Conservation (phyloP, 2,797 vertebrate species). For the Amblyopsis hoosieri region DNA sequence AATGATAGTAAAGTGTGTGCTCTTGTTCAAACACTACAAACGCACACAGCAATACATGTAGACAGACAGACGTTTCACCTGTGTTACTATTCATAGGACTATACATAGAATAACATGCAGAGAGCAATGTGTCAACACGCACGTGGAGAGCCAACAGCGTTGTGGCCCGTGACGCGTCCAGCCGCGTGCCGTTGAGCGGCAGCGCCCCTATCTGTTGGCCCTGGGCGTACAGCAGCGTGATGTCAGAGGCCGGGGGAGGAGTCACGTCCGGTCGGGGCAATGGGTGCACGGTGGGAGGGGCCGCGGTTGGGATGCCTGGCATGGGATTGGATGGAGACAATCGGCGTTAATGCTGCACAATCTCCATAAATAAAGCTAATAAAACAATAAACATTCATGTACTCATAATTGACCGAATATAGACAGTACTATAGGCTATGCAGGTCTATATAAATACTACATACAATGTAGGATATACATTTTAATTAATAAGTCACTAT, state of each 20-base stretch:
- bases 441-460: no score
- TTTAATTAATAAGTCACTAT: no score
- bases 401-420: no score
- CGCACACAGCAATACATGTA: no score
- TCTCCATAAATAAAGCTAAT: background rate
- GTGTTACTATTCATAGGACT: no score
- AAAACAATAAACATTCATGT: background rate
- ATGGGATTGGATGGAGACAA: background rate
- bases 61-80: no score
- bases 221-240: slow-evolving; percentile 92
- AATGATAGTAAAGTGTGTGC: no score
- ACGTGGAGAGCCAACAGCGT: slow-evolving; percentile 91
- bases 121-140: slow-evolving; percentile 37
- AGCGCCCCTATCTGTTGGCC: slow-evolving; percentile 93
- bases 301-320: slow-evolving; percentile 86
- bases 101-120: no score
- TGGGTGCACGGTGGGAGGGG: slow-evolving; percentile 81
- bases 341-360: background rate
- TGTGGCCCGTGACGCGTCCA: slow-evolving; percentile 81
- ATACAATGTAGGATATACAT: no score
- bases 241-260: slow-evolving; percentile 71
- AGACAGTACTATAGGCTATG: no score
- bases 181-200: slow-evolving; percentile 87
- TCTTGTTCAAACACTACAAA: no score
- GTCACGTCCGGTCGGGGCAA: slow-evolving; percentile 85